These are phyloP conservation scores for Trachelus tabidus DNA, from an alignment of 2,888 invertebrate genomes.

Conservation along the genomic window DNA sequence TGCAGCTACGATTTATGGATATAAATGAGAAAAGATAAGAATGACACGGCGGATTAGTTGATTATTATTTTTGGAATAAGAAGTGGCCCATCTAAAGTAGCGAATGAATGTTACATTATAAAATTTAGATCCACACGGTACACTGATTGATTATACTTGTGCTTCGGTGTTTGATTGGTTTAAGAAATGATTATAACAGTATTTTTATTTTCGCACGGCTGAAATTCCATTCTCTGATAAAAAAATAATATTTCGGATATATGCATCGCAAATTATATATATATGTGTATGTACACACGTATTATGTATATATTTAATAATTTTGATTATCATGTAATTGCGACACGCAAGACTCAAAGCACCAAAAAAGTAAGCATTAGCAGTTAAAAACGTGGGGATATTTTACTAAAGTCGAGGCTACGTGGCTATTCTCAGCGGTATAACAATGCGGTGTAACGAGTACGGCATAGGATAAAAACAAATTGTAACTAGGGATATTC, in stretches of 20 bases:
- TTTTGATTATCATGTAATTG: not conserved
- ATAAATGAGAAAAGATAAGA: slow-evolving; percentile 7
- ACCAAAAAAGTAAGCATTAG: not conserved
- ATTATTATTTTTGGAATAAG: slow-evolving; percentile 7
- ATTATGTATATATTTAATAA: not conserved
- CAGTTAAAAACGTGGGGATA: not conserved
- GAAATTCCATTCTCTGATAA: not conserved
- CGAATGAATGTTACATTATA: slow-evolving; percentile 3
- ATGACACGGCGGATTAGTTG: not conserved
- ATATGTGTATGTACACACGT: not conserved
- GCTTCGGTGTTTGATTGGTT: not conserved
- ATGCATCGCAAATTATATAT: not conserved
- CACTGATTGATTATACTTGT: not conserved
- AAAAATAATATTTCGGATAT: not conserved
- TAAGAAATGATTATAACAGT: not conserved
- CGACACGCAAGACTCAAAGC: not conserved
- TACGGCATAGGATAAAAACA: not conserved
- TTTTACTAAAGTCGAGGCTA: not conserved
- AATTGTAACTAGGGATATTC: slow-evolving; percentile 7
- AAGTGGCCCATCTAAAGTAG: not conserved
- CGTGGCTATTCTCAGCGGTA: not conserved
- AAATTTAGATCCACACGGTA: not conserved
- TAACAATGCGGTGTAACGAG: not conserved
- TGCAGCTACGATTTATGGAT: slow-evolving; percentile 17
- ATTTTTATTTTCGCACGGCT: not conserved